Evolutionary conservation across 1,140 invertebrate species (phyloP).

Genomic region (Oryctes rhinoceros): DNA sequence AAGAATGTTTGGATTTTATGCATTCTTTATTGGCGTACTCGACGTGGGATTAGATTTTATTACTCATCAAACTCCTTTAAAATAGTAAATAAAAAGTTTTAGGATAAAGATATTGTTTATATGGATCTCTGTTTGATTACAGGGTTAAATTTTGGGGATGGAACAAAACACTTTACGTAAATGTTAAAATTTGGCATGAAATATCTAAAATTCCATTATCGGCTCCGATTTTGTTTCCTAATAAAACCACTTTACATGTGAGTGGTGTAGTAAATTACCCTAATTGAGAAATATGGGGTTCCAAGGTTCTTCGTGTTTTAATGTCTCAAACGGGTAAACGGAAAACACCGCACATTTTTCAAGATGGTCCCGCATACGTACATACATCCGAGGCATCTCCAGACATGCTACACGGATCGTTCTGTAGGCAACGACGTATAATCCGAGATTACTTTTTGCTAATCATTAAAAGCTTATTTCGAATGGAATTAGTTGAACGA

Average conservation of each 20-base stretch:
- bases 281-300: conserved; percentile 31
- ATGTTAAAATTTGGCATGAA: neutral
- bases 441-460: neutral
- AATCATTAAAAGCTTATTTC: neutral
- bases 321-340: neutral
- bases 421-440: neutral
- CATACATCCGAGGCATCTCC: neutral
- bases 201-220: neutral
- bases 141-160: neutral
- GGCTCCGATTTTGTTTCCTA: conserved; percentile 2
- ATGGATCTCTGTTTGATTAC: neutral
- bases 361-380: neutral
- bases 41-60: too few species aligned
- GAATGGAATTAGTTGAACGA: neutral
- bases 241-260: neutral
- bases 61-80: too few species aligned
- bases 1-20: too few species aligned
- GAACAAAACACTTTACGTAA: neutral
- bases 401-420: neutral
- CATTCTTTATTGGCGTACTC: too few species aligned
- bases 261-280: conserved; percentile 24
- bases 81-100: too few species aligned
- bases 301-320: neutral
- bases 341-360: conserved; percentile 30
- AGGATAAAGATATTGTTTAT: too few species aligned